Evolutionary conservation across 2,888 invertebrate species (phyloP).

Genomic region (Eucera pruinosa): DNA sequence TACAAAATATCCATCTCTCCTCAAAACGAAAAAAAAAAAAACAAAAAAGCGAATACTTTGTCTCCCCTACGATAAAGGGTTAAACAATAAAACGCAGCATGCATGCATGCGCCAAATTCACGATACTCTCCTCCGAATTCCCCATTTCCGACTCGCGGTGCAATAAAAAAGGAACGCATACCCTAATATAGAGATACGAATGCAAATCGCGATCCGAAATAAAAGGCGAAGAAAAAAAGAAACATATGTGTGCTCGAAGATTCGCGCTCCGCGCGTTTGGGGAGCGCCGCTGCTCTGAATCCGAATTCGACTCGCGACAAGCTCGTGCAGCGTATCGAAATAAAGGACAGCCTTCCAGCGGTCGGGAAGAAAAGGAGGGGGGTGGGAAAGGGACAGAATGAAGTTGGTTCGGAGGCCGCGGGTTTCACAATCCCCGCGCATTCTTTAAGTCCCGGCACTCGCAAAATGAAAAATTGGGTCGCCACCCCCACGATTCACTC

Average conservation of each 20-base stretch:
- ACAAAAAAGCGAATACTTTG: too few relatives aligned
- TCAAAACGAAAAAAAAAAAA: too few relatives aligned
- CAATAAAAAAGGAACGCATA: too few relatives aligned
- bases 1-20: too few relatives aligned
- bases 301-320: constrained; percentile 13
- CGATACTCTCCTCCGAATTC: too few relatives aligned
- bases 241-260: too few relatives aligned
- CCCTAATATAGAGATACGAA: too few relatives aligned
- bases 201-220: constrained; percentile 9
- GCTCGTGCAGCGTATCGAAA: constrained; percentile 36
- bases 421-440: constrained; percentile 22
- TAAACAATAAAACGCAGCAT: too few relatives aligned
- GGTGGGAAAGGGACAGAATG: background rate
- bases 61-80: too few relatives aligned
- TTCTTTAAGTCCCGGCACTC: constrained; percentile 42
- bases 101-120: too few relatives aligned
- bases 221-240: constrained; percentile 26
- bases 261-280: constrained; percentile 13
- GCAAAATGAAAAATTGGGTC: constrained; percentile 58
- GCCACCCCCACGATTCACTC: constrained; percentile 1
- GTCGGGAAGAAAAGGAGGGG: background rate
- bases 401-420: constrained; percentile 7
- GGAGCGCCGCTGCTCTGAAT: background rate
- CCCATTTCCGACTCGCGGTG: too few relatives aligned
- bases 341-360: constrained; percentile 13